Base-by-base conservation (phyloP, 2,888 invertebrate species). In the Thymelicus lineola region DNA sequence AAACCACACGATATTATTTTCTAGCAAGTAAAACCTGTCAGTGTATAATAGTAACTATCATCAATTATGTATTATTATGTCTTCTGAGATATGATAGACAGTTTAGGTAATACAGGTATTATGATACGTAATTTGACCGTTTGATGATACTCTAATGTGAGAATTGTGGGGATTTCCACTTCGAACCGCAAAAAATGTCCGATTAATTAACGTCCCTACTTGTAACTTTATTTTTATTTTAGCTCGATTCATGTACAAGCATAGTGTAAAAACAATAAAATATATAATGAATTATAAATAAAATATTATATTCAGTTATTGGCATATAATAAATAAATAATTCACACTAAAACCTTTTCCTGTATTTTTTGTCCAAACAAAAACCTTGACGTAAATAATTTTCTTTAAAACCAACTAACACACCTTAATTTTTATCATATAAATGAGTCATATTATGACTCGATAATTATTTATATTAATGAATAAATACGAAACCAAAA, bases 81-180 rank as follows among this genome's bases (percentile, higher is more conserved):
- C n/a, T n/a, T n/a, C n/a, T n/a, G n/a, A n/a, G n/a, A 36, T 36
- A 36, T 36, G 36, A 36, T 36, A 36, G 36, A 36, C 36, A 36
- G 4, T 36, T 6, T 36, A 36, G 36, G 4, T 6, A 36, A 36
- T 36, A 57, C 12, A 57, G 5, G 28, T 57, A 12, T 57, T 57
- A 57, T 57, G 36, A 36, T 57, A 6, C 17, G 42, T 15, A 15
- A 38, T 10, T 45, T 60, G 60, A 60, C 20, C 60, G 20, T 20
- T 45, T 45, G 42, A 60, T 60, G 60, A 20, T 45, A 60, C 60
- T 45, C 14, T 14, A 20, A 20, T 42, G 12, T 14, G 36, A 17
- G 28, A 60, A 60, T 17, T 9, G 20, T 60, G 60, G 60, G 60
- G 42, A 60, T 60, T 60, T 60, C 60, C 60, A 60, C 14, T 45